These are phyloP conservation scores for Tiliacea citrago DNA, from an alignment of 2,888 invertebrate genomes.

Conservation along the genomic window DNA sequence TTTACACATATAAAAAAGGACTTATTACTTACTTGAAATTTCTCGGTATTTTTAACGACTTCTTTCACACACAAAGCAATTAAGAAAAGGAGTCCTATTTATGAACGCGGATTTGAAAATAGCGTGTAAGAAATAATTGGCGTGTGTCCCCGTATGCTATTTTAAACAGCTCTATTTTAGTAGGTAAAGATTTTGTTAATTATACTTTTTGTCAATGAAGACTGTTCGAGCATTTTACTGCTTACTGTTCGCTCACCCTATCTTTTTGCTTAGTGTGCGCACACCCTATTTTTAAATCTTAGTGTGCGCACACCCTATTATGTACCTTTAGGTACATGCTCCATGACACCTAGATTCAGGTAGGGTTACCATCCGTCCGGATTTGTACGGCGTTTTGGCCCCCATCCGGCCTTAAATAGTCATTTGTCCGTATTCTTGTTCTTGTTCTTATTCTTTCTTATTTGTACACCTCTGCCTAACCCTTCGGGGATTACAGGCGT, in stretches of 20 bases:
- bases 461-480: too few relatives aligned
- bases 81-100: neutral
- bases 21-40: neutral
- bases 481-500: too few relatives aligned
- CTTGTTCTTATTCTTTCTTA: too few relatives aligned
- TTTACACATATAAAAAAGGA: neutral
- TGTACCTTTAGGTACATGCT: too few relatives aligned
- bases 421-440: too few relatives aligned
- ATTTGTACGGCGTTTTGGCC: too few relatives aligned
- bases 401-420: too few relatives aligned
- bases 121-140: neutral
- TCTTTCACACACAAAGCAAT: neutral
- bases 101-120: neutral
- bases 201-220: conserved; percentile 9
- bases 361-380: too few relatives aligned
- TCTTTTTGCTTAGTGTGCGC: neutral
- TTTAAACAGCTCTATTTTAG: conserved; percentile 11
- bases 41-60: neutral
- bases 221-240: neutral
- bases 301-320: too few relatives aligned
- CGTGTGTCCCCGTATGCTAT: neutral
- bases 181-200: conserved; percentile 7
- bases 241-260: too few relatives aligned
- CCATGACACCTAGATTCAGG: too few relatives aligned
- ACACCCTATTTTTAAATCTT: too few relatives aligned